Conservation (phyloP, 2,888 invertebrate genomes). For the Hydrotaea diabolus region DNA sequence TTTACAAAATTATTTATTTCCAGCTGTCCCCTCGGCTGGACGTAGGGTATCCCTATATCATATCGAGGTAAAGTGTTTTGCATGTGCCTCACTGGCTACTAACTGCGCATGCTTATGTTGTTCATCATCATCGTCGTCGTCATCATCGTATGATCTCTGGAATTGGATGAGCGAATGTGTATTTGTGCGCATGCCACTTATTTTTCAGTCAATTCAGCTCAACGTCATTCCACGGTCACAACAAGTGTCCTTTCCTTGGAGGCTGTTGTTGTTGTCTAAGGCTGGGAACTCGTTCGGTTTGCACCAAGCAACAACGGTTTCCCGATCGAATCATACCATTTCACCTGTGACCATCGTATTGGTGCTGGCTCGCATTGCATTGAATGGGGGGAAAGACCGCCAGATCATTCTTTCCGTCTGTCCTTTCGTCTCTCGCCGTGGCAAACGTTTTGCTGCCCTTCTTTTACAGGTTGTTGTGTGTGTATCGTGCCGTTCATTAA, state of each 20-base stretch:
- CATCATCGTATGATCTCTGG: slow-evolving; percentile 48
- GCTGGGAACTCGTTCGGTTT: neutral
- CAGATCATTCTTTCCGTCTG: slow-evolving; percentile 31
- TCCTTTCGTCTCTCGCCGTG: neutral
- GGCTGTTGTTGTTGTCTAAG: neutral
- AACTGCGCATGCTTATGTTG: slow-evolving; percentile 63
- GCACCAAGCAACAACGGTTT: slow-evolving; percentile 58
- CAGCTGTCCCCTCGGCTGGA: neutral
- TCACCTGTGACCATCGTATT: slow-evolving; percentile 67
- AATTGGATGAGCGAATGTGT: slow-evolving; percentile 47
- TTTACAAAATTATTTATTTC: too few species aligned
- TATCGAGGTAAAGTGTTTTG: slow-evolving; percentile 30
- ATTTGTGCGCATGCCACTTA: slow-evolving; percentile 14
- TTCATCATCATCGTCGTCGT: slow-evolving; percentile 47
- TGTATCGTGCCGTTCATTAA: slow-evolving; percentile 76
- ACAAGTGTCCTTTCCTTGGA: slow-evolving; percentile 10
- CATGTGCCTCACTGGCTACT: slow-evolving; percentile 57
- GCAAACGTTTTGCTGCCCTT: neutral
- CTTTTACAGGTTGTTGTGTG: slow-evolving; percentile 29
- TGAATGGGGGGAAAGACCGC: slow-evolving; percentile 16
- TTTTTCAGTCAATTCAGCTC: slow-evolving; percentile 56
- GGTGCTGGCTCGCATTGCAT: slow-evolving; percentile 12
- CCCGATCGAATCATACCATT: slow-evolving; percentile 57
- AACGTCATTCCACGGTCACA: slow-evolving; percentile 26
- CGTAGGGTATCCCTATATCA: neutral